Conservation (phyloP, 2,113 vertebrate species). For the Forbesichthys agassizii region DNA sequence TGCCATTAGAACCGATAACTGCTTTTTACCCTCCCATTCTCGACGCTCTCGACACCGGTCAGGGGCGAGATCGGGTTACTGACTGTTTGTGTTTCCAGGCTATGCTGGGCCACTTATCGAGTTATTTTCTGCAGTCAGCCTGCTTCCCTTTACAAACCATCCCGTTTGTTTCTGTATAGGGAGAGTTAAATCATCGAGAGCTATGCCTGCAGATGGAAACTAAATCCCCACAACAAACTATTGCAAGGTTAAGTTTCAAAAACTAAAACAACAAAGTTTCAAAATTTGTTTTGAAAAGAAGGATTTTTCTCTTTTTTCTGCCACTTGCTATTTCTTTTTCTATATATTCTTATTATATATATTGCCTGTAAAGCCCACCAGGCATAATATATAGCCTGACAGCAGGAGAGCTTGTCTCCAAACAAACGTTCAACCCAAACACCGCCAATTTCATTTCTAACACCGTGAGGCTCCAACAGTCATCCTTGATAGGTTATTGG, state of each 20-base stretch:
- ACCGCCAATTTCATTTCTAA: constrained; percentile 20
- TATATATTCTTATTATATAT: constrained; percentile 11
- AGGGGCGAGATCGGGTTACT: constrained; percentile 48
- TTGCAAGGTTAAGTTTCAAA: background rate
- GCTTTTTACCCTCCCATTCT: constrained; percentile 57
- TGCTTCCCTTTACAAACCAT: constrained; percentile 26
- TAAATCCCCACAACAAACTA: constrained; percentile 13
- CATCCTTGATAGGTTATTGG: background rate
- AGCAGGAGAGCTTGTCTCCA: constrained; percentile 41
- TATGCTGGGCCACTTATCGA: constrained; percentile 23
- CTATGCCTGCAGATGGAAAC: constrained; percentile 13
- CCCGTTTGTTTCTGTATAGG: constrained; percentile 16
- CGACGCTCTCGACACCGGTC: constrained; percentile 45
- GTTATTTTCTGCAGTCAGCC: constrained; percentile 26
- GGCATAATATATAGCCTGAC: constrained; percentile 50
- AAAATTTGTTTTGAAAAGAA: background rate
- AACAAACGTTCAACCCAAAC: constrained; percentile 38
- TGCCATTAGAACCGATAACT: constrained; percentile 55
- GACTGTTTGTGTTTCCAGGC: constrained; percentile 39
- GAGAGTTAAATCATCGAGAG: constrained; percentile 16
- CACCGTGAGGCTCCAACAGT: constrained; percentile 9
- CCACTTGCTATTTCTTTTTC: background rate
- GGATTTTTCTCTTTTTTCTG: constrained; percentile 16
- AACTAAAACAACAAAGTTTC: constrained; percentile 6
- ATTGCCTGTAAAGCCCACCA: constrained; percentile 34